Evolutionary conservation across 2,797 vertebrate species (phyloP), one percentile per base, ranked within the genome.

Genomic region (Ibycter americanus): DNA sequence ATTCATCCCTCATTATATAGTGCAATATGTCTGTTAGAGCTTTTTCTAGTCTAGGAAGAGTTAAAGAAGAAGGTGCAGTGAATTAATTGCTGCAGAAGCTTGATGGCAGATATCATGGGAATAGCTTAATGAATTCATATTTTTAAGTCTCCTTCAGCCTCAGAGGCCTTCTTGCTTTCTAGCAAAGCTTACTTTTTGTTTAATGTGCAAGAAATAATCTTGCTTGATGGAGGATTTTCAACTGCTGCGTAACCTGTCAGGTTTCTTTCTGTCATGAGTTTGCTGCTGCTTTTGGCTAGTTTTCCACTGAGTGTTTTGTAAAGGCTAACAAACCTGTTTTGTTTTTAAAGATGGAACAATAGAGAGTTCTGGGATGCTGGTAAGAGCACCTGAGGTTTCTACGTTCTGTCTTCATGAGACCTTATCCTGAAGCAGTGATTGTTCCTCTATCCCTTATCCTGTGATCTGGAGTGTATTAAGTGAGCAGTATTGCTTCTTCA

Each of bases 131-230:
- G 40, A 94, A 94, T 85, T 83, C 31, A 52, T 22, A 44, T 90
- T 96, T 91, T 94, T 81, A 84, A 85, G 62, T 85, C 58, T 90
- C 65, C 94, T 74, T 84, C 73, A 78, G 79, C 49, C 77, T 91
- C 44, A n/a, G 65, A 93, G 71, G 54, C 40, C 27, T 36, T 93
- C 76, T 93, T 95, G 77, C 96, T 93, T 94, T 93, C 81, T 93
- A 87, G 89, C 42, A 89, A 95, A 96, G 44, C 51, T 84, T 82
- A 74, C 31, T 62, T 97, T 93, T 87, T 8, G 0, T 95, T 90
- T 90, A 90, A 59, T 44, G 27, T 91, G 54, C 65, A 90, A 90
- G 65, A 96, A 96, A 79, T 94, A 96, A 97, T 96, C 82, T 81
- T 73, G 22, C 65, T 73, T 82, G 83, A 83, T 56, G 32, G 91